Base-by-base conservation (phyloP, 2,797 vertebrate species). In the Gymnodraco acuticeps region DNA sequence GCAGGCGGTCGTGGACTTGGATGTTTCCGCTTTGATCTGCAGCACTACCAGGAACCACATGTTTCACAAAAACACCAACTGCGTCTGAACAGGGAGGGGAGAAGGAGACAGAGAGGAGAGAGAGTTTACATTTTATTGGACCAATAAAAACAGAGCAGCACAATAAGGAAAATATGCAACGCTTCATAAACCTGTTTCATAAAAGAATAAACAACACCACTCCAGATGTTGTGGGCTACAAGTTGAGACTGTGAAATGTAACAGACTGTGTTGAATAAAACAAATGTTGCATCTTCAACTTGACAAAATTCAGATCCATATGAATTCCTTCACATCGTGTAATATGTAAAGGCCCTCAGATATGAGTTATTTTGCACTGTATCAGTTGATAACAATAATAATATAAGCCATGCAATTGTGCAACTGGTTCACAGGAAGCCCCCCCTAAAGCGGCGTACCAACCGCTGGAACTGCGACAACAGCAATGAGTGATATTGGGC, bases 1-100 rank as follows among this genome's bases (percentile, higher is more conserved):
- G 92, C 68, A 99, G 97, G 74, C 96, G 94, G 94, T 99, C 98
- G 38, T 97, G 92, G 83, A 97, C 89, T 8, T 91, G 90, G 87
- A 99, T 97, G 80, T 96, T 96, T 62, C 97, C 96, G 5, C 93
- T 97, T 77, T 98, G 95, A 73, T 97, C 96, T 0, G 98, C 98
- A 5, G 98, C 96, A 14, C 98, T 99, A 76, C 96, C 97, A 1
- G 96, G 95, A 73, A 99, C 95, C 47, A 99, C 87, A 1, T 95
- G 95, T 88, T 99, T 99, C 73, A 99, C 96, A 47, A 96, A 98
- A 87, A 99, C 96, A 17, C 98, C 98, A 0, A 97, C 96, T 15
- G 96, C 93, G 70, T 98, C 98, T 95, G 93, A 73, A 17, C 2
- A 7, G n/a, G 19, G 2, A 0, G 6, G 52, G 15, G 2, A 64